Evolutionary conservation across 2,113 vertebrate genomes (phyloP), one percentile per base, ranked within the genome.

Genomic region (Sus scrofa): DNA sequence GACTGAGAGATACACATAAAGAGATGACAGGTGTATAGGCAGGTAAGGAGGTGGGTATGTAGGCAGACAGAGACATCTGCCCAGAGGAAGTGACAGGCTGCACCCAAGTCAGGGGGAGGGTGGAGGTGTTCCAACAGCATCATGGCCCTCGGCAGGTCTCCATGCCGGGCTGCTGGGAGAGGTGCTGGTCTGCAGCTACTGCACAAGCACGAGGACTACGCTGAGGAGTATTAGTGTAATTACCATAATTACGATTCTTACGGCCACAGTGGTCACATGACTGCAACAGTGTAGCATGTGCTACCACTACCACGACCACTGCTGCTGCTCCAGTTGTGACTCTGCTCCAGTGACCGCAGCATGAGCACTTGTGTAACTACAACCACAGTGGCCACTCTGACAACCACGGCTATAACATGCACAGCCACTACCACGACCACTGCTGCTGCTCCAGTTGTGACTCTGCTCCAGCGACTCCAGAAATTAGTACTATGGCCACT

Each of bases 211-310:
- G 7, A 11, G 1, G 2, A 22, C 16, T 22, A 3, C 8, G 44
- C 44, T 44, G 44, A 44, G 3, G 1, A 8, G 37, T 15, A 15
- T 5, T 7, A 24, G 13, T 39, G 0, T 74, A 44, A 44, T 4
- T 2, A 9, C 71, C 22, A 27, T 44, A 44, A 44, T 44, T 44
- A 44, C 44, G 44, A 44, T 44, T 44, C 44, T 44, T 44, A 44
- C 44, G 4, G 8, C 44, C 44, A 44, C 44, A 44, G 44, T 8
- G 44, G 44, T 44, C 44, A 44, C 44, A 19, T 20, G 8, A 11
- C 3, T 3, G 0, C 16, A 9, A 5, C 18, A 4, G 2, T 0
- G 8, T 0, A 34, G 19, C 3, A 1, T 1, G 19, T 22, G 22
- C 27, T 18, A 13, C 81, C 5, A 10, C 11, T 30, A 63, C 16